Evolutionary conservation across 2,888 invertebrate genomes (phyloP).

Genomic region (Chloromyia formosa): DNA sequence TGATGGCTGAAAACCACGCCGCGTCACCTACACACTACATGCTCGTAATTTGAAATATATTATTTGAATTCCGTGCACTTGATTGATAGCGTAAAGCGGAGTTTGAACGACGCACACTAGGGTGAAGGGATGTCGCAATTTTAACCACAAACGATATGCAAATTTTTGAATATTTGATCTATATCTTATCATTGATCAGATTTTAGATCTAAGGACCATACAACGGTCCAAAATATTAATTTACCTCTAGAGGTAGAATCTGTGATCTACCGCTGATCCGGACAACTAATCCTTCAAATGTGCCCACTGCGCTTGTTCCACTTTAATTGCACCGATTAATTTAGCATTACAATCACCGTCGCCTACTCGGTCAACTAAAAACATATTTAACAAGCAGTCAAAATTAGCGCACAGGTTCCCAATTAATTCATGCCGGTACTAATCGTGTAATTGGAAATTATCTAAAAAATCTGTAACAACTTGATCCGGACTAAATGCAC

Average conservation of each 20-base stretch:
- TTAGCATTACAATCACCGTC: not conserved
- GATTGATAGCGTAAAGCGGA: not conserved
- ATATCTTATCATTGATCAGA: too few relatives aligned
- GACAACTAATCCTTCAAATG: not conserved
- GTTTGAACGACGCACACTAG: not conserved
- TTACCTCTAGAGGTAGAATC: not conserved
- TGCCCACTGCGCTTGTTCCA: slow-evolving; percentile 13
- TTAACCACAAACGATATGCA: too few relatives aligned
- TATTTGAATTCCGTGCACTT: not conserved
- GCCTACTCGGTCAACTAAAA: not conserved
- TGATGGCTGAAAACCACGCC: slow-evolving; percentile 13
- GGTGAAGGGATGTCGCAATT: too few relatives aligned
- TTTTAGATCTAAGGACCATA: too few relatives aligned
- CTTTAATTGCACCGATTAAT: slow-evolving; percentile 18
- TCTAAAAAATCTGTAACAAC: slow-evolving; percentile 38
- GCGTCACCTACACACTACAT: slow-evolving; percentile 22
- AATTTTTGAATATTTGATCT: too few relatives aligned
- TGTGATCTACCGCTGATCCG: not conserved
- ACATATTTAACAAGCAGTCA: slow-evolving; percentile 9
- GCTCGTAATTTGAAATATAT: slow-evolving; percentile 13
- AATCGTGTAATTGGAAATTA: slow-evolving; percentile 39
- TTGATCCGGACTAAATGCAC: slow-evolving; percentile 30
- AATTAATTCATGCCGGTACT: slow-evolving; percentile 32
- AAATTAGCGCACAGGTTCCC: slow-evolving; percentile 39
- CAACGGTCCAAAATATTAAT: too few relatives aligned